Percentiles rank a stretch among this genome's conserved stretches.
Conservation (phyloP, 1,140 invertebrate species). For the Euura saliciscinereae region DNA sequence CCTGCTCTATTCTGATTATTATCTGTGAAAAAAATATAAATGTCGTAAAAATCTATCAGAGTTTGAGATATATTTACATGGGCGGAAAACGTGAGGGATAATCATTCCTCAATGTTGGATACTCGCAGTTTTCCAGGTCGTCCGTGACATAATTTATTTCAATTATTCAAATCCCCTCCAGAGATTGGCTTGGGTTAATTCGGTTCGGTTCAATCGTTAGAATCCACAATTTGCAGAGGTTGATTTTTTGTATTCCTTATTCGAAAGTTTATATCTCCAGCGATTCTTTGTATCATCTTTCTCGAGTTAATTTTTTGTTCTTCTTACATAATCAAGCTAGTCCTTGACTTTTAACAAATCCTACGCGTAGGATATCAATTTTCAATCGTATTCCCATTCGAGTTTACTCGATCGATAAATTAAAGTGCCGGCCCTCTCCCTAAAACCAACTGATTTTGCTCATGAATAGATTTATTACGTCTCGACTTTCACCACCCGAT, state of each 20-base stretch:
- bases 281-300: background rate
- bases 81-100: no score
- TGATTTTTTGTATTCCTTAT: background rate
- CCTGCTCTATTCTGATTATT: no score
- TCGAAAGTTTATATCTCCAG: background rate
- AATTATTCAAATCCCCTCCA: slow-evolving; percentile 16
- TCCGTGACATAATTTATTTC: slow-evolving; percentile 11
- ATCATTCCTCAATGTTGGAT: no score
- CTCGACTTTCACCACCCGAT: background rate
- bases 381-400: background rate
- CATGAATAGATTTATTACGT: background rate
- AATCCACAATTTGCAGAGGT: background rate
- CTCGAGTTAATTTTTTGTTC: no score
- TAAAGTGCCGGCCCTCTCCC: background rate
- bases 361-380: background rate
- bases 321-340: no score
- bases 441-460: background rate
- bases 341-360: background rate
- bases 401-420: slow-evolving; percentile 1
- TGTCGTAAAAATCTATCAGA: no score
- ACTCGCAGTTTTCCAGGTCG: background rate
- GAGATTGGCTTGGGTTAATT: slow-evolving; percentile 11
- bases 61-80: no score
- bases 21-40: no score
- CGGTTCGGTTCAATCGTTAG: slow-evolving; percentile 14